phyloP scores from a whole-genome alignment of 2,113 vertebrate genomes.

The Monopterus albus region DNA sequence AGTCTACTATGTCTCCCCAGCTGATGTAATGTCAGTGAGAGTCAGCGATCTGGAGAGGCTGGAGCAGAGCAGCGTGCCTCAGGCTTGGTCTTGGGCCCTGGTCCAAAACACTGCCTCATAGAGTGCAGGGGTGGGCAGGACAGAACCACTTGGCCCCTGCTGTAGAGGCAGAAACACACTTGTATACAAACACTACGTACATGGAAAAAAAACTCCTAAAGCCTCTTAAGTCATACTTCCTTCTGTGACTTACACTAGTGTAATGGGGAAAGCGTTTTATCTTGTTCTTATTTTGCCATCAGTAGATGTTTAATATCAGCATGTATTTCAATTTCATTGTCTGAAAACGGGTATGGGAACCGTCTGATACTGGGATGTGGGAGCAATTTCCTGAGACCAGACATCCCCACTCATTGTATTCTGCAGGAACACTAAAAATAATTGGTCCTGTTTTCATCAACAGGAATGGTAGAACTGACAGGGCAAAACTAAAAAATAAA shows the following conservation, averaged over 20 bases:
- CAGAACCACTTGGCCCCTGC: constrained; percentile 55
- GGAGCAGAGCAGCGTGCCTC: constrained; percentile 75
- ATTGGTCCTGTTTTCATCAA: constrained; percentile 40
- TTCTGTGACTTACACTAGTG: constrained; percentile 19
- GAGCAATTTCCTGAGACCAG: constrained; percentile 74
- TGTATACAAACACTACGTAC: constrained; percentile 39
- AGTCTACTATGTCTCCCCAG: constrained; percentile 53
- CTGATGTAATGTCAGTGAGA: constrained; percentile 77
- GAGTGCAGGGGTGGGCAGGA: constrained; percentile 76
- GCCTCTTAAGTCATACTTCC: constrained; percentile 42
- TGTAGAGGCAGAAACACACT: constrained; percentile 56
- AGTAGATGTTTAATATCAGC: constrained; percentile 21
- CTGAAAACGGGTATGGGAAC: constrained; percentile 40
- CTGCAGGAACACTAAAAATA: constrained; percentile 69
- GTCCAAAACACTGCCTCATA: constrained; percentile 83
- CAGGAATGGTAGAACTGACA: constrained; percentile 19
- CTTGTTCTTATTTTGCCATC: not conserved
- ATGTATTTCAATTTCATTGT: constrained; percentile 44
- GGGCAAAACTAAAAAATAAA: constrained; percentile 46
- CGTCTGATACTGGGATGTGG: constrained; percentile 40
- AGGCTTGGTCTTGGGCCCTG: constrained; percentile 82
- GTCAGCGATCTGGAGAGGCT: constrained; percentile 71
- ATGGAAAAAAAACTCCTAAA: constrained; percentile 20
- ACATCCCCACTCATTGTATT: constrained; percentile 67
- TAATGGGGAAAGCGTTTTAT: not conserved